Evolutionary conservation across 2,888 invertebrate species (phyloP).

Genomic region (Philereme transversata): DNA sequence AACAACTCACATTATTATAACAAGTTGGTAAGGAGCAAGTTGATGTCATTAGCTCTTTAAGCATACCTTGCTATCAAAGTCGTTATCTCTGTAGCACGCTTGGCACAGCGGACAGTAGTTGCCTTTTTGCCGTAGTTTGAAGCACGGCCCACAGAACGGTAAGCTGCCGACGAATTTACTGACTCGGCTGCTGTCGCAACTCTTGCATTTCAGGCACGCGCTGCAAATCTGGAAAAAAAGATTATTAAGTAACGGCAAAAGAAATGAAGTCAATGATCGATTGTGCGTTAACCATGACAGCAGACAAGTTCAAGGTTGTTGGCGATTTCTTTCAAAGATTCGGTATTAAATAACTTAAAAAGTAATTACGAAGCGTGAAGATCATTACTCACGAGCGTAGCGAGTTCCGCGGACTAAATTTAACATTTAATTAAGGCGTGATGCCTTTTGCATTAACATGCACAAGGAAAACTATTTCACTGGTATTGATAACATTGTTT

Average conservation of each 20-base stretch:
- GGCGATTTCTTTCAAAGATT: constrained; percentile 6
- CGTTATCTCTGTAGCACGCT: constrained; percentile 95
- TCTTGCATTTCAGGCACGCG: constrained; percentile 93
- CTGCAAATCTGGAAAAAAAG: constrained; percentile 84
- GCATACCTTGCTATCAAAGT: constrained; percentile 89
- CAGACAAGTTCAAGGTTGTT: constrained; percentile 27
- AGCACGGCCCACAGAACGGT: constrained; percentile 94
- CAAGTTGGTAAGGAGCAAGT: neutral
- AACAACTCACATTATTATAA: neutral
- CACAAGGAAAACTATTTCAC: no score
- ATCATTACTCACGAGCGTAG: neutral
- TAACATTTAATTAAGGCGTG: no score
- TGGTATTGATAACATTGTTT: no score
- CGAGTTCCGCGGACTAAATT: no score
- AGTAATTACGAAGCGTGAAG: no score
- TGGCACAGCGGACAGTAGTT: constrained; percentile 97
- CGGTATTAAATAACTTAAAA: no score
- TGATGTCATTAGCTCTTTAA: neutral
- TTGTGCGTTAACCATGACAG: constrained; percentile 24
- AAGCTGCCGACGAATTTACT: constrained; percentile 92
- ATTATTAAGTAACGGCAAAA: constrained; percentile 11
- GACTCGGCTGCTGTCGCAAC: constrained; percentile 92
- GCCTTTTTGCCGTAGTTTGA: constrained; percentile 93
- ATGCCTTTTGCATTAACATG: no score
- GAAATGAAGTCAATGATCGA: constrained; percentile 20